These are phyloP conservation scores for Drosophila santomea DNA, from an alignment of 1,140 invertebrate species.

Conservation along the genomic window DNA sequence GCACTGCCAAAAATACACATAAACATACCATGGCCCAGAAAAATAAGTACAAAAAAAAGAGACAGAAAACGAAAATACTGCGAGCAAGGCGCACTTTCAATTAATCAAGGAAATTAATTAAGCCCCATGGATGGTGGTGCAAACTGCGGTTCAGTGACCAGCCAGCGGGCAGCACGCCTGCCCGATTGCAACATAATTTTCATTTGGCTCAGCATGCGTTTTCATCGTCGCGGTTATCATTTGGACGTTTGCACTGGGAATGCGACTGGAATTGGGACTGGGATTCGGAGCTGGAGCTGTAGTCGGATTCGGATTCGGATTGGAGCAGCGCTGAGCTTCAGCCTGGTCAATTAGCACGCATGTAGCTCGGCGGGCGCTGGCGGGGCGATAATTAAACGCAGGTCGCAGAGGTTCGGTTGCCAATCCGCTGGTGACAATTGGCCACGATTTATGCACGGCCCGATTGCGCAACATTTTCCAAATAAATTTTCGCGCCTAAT, in stretches of 20 bases:
- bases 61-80: conserved; percentile 19
- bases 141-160: conserved; percentile 55
- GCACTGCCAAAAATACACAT: conserved; percentile 56
- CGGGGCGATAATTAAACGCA: conserved; percentile 73
- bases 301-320: conserved; percentile 9
- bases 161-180: conserved; percentile 48
- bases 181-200: conserved; percentile 77
- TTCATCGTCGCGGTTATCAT: conserved; percentile 81
- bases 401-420: conserved; percentile 33
- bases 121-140: conserved; percentile 48
- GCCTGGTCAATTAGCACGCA: conserved; percentile 78
- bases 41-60: background rate
- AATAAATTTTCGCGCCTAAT: conserved; percentile 73
- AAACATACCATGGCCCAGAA: conserved; percentile 1
- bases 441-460: conserved; percentile 67
- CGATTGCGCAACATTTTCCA: conserved; percentile 71
- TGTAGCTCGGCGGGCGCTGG: conserved; percentile 64
- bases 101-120: conserved; percentile 83
- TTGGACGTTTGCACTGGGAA: conserved; percentile 55
- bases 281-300: conserved; percentile 7
- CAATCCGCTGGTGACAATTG: conserved; percentile 71
- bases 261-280: background rate
- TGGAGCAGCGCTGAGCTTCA: background rate
- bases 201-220: conserved; percentile 78
- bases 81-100: conserved; percentile 69